Evolutionary conservation across 1,140 invertebrate genomes (phyloP), one percentile per base, ranked within the genome.

Genomic region (Neodiprion pinetum): DNA sequence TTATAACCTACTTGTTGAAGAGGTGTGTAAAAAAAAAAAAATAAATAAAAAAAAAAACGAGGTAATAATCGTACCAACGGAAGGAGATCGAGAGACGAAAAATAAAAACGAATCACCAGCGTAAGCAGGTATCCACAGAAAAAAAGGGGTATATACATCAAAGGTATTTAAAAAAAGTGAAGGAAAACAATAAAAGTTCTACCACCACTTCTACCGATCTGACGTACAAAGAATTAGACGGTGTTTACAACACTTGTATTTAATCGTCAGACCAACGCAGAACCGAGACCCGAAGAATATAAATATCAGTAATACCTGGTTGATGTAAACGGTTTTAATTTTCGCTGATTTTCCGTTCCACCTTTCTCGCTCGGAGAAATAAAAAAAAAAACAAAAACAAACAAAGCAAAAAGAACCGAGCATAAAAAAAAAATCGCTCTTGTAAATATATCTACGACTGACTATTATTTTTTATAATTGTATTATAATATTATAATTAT

Each of bases 401-500:
- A 40, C 5, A 40, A 40, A 40, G 5, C 28, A 40, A 40, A 40
- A 40, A 40, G 28, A 40, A 40, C 17, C 17, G 28, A 40, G 5
- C 17, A 40, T 40, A 3, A 40, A 40, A 3, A 40, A 40, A 3
- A 40, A 4, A 40, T 40, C 28, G 5, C 28, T 40, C n/a, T 88
- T 88, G 87, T 88, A 88, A 83, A 88, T 88, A 40, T 40, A 40
- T 40, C 28, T 40, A 88, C 87, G 85, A 88, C 87, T 88, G 87
- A 88, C 83, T 85, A 85, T 40, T 40, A 40, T 88, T 88, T 88
- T 88, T 87, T 88, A 88, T 83, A 81, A 85, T 84, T 87, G 28
- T 40, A 40, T 40, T 40, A 40, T 40, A 40, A 40, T 40, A 40
- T 40, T 40, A 40, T 40, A 40, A 40, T 40, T 40, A 40, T 40